Percentiles rank a stretch among this genome's conserved stretches.
phyloP scores from a whole-genome alignment of 2,888 invertebrate species.

The Agonopterix heracliana region DNA sequence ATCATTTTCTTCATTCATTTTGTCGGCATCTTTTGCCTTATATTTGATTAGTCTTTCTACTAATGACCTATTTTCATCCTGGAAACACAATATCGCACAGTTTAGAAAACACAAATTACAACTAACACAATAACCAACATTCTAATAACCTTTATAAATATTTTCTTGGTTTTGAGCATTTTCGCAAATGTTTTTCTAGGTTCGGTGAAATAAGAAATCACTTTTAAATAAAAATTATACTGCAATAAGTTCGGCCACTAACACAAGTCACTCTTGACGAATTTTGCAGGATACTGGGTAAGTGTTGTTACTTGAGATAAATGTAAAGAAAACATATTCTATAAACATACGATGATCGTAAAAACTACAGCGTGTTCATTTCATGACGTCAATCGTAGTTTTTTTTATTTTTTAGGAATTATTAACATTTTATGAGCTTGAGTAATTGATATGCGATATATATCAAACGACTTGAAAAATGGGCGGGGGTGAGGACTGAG shows the following conservation, averaged over 20 bases:
- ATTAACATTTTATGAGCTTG: too few species aligned
- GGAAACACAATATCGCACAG: slow-evolving; percentile 42
- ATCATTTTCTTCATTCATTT: slow-evolving; percentile 98
- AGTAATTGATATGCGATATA: too few species aligned
- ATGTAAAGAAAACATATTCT: slow-evolving; percentile 41
- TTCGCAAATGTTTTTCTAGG: too few species aligned
- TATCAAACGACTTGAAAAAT: too few species aligned
- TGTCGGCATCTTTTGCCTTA: slow-evolving; percentile 96
- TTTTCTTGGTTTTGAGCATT: too few species aligned
- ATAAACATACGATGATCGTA: slow-evolving; percentile 52
- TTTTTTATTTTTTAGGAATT: too few species aligned
- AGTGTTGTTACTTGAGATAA: slow-evolving; percentile 41
- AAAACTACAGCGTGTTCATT: slow-evolving; percentile 52
- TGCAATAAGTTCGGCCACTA: too few species aligned
- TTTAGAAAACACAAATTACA: slow-evolving; percentile 10
- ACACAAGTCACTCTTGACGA: slow-evolving; percentile 23
- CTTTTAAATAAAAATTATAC: too few species aligned
- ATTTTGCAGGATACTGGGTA: slow-evolving; percentile 46
- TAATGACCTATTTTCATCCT: slow-evolving; percentile 91
- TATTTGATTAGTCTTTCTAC: slow-evolving; percentile 92
- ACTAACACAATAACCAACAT: not conserved
- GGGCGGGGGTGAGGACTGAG: too few species aligned
- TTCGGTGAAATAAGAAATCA: too few species aligned
- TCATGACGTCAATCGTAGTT: not conserved
- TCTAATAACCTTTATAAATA: too few species aligned